Evolutionary conservation across 2,888 invertebrate species (phyloP), one percentile per base, ranked within the genome.

Genomic region (Desoria tigrina): DNA sequence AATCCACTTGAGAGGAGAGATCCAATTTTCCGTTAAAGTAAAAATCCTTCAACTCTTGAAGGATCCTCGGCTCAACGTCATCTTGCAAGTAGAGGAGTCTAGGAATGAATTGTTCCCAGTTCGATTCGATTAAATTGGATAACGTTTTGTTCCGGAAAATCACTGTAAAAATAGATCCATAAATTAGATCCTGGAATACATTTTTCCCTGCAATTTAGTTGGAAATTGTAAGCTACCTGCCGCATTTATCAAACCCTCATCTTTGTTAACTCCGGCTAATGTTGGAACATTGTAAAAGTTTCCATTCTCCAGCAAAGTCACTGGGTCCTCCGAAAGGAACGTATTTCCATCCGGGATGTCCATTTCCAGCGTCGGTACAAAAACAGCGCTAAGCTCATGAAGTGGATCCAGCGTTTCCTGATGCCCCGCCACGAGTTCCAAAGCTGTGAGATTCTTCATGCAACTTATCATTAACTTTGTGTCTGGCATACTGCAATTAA

Each of bases 231-330:
- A n/a, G n/a, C 6, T 54, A 71, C 65, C 49, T 27, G 55, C 66
- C 16, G 59, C 60, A 16, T 61, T 55, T 18, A 73, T 61, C 18
- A 68, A 39, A 0, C 73, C 73, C 63, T 73, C 73, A 24, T 73
- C 61, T 0, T 66, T 58, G 57, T 68, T 70, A 16, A 73, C 65
- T 11, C 73, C 73, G 56, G 68, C 63, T 2, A 73, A 68, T 62
- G 63, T 61, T 18, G 68, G 70, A 16, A 73, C 60, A 53, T 63
- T 61, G 3, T 42, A 42, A 39, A 73, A 69, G n/a, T 65, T 61
- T 1, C 69, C 66, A n/a, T 56, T 39, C 23, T 61, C 50, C 9
- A 73, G 53, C 16, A 51, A 61, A 16, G 37, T 42, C 37, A 59
- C 24, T 0, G 71, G 69, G 49, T 73, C 65, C 28, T 63, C 63